phyloP scores from a whole-genome alignment of 1,140 invertebrate species.

The Dendrolimus kikuchii region DNA sequence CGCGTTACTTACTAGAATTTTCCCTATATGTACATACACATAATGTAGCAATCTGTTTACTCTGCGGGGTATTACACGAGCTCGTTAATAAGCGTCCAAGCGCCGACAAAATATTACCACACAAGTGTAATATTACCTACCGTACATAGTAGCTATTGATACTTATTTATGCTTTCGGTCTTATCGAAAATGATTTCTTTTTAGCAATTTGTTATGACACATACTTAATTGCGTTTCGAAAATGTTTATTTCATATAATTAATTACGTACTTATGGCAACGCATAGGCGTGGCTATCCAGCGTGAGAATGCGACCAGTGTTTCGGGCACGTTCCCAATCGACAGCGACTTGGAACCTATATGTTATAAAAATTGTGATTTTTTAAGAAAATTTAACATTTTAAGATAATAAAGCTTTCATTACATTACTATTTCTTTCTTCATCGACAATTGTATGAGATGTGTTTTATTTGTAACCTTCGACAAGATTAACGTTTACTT shows the following conservation, averaged over 20 bases:
- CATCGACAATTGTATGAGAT: too few species aligned
- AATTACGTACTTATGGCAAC: too few species aligned
- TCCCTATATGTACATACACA: conserved; percentile 16
- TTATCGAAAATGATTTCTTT: conserved; percentile 3
- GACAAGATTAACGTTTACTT: too few species aligned
- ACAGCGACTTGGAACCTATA: too few species aligned
- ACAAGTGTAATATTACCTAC: conserved; percentile 4
- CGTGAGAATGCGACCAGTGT: too few species aligned
- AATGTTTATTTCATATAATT: too few species aligned
- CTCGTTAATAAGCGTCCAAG: conserved; percentile 31
- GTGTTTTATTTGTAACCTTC: too few species aligned
- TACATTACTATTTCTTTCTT: too few species aligned
- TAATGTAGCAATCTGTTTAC: conserved; percentile 37
- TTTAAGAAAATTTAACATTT: background rate
- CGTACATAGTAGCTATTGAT: background rate
- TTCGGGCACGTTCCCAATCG: too few species aligned
- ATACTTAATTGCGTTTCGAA: too few species aligned
- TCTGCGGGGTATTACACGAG: conserved; percentile 30
- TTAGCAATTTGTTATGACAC: background rate
- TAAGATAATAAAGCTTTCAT: background rate
- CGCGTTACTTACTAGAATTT: conserved; percentile 5
- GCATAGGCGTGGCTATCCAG: too few species aligned
- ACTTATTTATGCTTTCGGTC: background rate
- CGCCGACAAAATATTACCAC: conserved; percentile 26
- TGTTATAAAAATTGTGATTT: too few species aligned